Base-by-base conservation (phyloP, 2,113 vertebrate genomes). In the Microtus oregoni region DNA sequence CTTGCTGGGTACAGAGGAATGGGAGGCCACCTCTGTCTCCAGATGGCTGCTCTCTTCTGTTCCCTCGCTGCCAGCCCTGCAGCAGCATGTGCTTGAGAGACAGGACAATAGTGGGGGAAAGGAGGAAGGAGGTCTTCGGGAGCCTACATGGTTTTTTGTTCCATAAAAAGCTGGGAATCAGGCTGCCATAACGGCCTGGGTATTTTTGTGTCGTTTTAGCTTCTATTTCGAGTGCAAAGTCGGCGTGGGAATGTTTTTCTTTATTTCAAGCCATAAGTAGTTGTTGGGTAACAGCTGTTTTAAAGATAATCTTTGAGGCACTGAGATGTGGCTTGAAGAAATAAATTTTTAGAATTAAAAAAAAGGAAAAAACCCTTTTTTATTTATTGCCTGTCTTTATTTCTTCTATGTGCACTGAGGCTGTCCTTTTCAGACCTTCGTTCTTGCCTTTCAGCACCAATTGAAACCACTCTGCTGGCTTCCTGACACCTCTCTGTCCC, bases 261-360 rank as follows among this genome's bases (percentile, higher is more conserved):
- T 97, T 96, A 97, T 95, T 97, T 96, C 44, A 41, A 91, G 92
- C 92, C 91, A 89, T 96, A 82, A 97, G 97, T 96, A 93, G 90
- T 95, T 97, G 97, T 97, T 97, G 96, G 96, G 82, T 93, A 97
- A 98, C 97, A 97, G 96, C 96, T 97, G 96, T 95, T 96, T 97
- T 97, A 93, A 96, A 97, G 96, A 97, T 95, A 81, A 93, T 97
- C 92, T 94, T 89, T 73, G 86, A 97, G 96, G 86, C 92, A 90
- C 85, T 24, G 85, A 94, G 89, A 96, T 95, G 77, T 91, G 94
- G 65, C 47, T 91, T 75, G 91, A 75, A 73, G 67, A 94, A 95
- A 92, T 83, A 91, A 91, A 87, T 92, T 97, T 91, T 79, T 92
- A 79, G 94, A 91, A 94, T 90, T 94, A 3, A 68, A 30, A 81